Evolutionary conservation across 2,113 vertebrate genomes (phyloP), one percentile per base, ranked within the genome.

Genomic region (Neodon shergylaensis): DNA sequence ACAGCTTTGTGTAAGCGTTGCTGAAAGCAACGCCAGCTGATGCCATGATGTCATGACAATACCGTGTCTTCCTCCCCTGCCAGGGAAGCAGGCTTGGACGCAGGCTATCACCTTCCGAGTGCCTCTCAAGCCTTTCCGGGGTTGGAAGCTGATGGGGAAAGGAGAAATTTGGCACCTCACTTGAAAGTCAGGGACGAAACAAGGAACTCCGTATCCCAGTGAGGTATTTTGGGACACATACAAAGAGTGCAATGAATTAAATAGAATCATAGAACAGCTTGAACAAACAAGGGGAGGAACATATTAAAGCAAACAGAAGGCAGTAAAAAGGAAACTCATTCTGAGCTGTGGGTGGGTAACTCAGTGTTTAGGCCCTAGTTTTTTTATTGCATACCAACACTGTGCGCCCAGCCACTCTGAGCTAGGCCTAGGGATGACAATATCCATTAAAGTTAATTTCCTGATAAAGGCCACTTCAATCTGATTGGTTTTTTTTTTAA

Each of bases 361-460:
- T 90, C 65, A 33, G 66, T 47, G 63, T 81, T 88, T 79, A 65
- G 84, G 92, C 66, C 33, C 58, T 31, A 1, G 7, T 42, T 95
- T 89, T 89, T 96, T 94, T 87, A 95, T 85, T 96, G 61, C 70
- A 42, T 94, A 68, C 70, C 52, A 78, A 49, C 1, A 5, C 90
- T 70, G 61, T 36, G 88, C 90, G 72, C 68, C 65, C 66, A 79
- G 79, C 84, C 14, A 66, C 93, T 90, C 96, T 77, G 66, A 96
- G 90, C 84, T 82, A 94, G 74, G 61, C 87, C 77, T 93, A n/a
- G 84, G 77, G 95, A 94, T 97, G 97, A 95, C 93, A 96, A 95
- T 97, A 97, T 92, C 95, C 97, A 97, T 97, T 97, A 97, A 97
- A 96, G 97, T 96, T 97, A 97, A 97, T 98, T 97, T 98, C 93